Base-by-base conservation (phyloP, 2,113 vertebrate genomes). In the Typhlomys cinereus region DNA sequence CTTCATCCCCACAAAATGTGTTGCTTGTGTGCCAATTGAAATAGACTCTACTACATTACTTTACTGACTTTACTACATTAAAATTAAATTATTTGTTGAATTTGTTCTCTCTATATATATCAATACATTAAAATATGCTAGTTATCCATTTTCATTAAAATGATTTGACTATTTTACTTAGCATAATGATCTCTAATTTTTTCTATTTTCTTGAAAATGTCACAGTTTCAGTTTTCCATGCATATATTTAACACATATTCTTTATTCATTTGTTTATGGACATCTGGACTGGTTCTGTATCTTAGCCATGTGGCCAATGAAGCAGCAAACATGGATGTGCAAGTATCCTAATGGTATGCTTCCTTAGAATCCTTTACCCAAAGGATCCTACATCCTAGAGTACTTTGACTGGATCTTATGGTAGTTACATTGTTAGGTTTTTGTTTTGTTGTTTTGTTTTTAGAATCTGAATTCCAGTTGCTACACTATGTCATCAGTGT, bases 1-100 rank as follows among this genome's bases (percentile, higher is more conserved):
- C 20, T 92, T 78, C 21, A 69, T 52, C 62, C 69, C 44, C 92
- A 76, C 91, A 95, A 90, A 76, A 46, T 59, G 8, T 85, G 31
- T 91, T 90, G 69, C 27, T 7, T 74, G 6, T 31, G 54, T 76
- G 6, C 50, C 52, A 86, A 29, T 54, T 48, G n/a, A 92, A 90
- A 62, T 59, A 54, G 41, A 44, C 69, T 82, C n/a, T n/a, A n/a
- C n/a, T n/a, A n/a, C n/a, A n/a, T n/a, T n/a, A n/a, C n/a, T n/a
- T n/a, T 79, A 70, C 73, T 92, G 29, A 66, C 25, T 76, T 17
- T 50, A 44, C 8, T 12, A 50, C 14, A 88, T 62, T 87, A 86
- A 62, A 82, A 81, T 4, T 54, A 89, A 93, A 31, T 75, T 10
- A 41, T 69, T 87, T 75, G 4, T 81, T 85, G 36, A 90, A 71